Percentiles rank a stretch among this genome's conserved stretches.
phyloP scores from a whole-genome alignment of 2,797 vertebrate genomes.

The Masticophis lateralis region DNA sequence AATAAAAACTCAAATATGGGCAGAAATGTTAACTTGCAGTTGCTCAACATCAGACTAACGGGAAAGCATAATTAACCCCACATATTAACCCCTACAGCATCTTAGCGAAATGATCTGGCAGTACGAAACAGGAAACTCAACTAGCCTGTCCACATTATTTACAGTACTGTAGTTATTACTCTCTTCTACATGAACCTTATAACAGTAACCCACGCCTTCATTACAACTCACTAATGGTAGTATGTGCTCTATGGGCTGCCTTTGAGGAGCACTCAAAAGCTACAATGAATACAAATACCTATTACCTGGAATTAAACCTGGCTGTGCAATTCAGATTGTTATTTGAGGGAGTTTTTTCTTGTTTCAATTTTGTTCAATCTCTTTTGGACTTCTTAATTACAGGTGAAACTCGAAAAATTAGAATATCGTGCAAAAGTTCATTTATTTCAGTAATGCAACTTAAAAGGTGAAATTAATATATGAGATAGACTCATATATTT shows the following conservation, averaged over 20 bases:
- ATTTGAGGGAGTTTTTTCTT: background rate
- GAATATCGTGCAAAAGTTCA: no score
- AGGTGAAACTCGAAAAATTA: no score
- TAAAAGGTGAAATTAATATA: no score
- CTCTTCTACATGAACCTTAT: background rate
- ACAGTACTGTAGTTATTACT: background rate
- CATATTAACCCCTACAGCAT: background rate
- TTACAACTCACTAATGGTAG: background rate
- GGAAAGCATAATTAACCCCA: background rate
- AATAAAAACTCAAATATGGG: background rate
- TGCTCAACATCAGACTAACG: background rate
- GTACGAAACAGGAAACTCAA: background rate
- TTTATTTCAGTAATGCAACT: no score
- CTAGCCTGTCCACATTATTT: background rate
- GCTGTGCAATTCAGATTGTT: background rate
- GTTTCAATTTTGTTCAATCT: background rate
- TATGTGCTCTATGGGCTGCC: background rate
- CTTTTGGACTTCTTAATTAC: background rate
- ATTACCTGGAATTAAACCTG: background rate
- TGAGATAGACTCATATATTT: no score
- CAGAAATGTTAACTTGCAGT: background rate
- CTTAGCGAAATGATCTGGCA: background rate
- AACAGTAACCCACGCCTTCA: background rate
- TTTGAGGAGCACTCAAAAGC: background rate
- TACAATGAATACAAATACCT: background rate